Base-by-base conservation (phyloP, 2,888 invertebrate genomes). In the Amiota minor region DNA sequence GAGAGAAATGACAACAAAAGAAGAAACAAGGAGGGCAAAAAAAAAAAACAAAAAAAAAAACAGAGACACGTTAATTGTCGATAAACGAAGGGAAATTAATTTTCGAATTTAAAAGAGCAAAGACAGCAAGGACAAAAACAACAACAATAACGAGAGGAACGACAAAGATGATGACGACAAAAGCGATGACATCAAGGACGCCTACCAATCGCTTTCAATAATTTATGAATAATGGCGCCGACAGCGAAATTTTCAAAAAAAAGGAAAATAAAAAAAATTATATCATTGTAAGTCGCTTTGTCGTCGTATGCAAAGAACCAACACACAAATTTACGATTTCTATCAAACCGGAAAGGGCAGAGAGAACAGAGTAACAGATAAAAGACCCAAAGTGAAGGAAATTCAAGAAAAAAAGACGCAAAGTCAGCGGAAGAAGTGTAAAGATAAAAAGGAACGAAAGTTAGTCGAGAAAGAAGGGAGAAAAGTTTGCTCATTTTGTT, bases 261-360 rank as follows among this genome's bases (percentile, higher is more conserved):
- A 18, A 16, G n/a, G n/a, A n/a, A n/a, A n/a, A n/a, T n/a, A 18
- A 35, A 35, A 35, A 35, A 35, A 59, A 20, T 23, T 16, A 18
- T 20, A 20, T 20, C 59, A 59, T 59, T 59, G 10, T 59, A 20
- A 20, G 59, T 14, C 20, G 59, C 59, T 20, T 9, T 9, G 18
- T 59, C 59, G 59, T 59, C 11, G 23, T 0, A 20, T 35, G 59
- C 16, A 20, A 65, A 18, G 47, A 65, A 49, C 6, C 11, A 47
- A 18, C 46, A 20, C 46, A 77, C 79, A 78, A 77, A 74, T 78
- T 72, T 72, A 72, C 85, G 86, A 83, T 86, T 86, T 83, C 85
- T 83, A 86, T 84, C 35, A 35, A 35, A 35, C 35, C 35, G 35
- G 35, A 35, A 35, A 35, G 35, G 35, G 35, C 35, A 35, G 35